Conservation (phyloP, 2,888 invertebrate genomes). For the Eremobia ochroleuca region DNA sequence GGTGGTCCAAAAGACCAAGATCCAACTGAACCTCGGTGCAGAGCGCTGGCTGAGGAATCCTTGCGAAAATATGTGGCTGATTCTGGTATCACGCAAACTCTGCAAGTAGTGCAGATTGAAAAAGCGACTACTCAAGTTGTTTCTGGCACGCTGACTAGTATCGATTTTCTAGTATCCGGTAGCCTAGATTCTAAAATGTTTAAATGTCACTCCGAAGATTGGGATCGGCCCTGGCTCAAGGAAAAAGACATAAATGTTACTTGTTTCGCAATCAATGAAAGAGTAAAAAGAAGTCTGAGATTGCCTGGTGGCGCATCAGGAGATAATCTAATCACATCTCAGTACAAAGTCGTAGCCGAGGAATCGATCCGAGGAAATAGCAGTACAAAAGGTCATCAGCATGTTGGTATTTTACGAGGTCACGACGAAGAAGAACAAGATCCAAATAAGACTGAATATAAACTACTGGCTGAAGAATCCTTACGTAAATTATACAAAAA, state of each 20-base stretch:
- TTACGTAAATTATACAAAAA: slow-evolving; percentile 50
- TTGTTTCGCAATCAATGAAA: slow-evolving; percentile 69
- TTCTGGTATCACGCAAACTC: slow-evolving; percentile 29
- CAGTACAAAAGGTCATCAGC: background rate
- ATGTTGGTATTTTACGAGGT: slow-evolving; percentile 28
- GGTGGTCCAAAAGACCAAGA: background rate
- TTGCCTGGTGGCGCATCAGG: slow-evolving; percentile 38
- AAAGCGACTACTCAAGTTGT: slow-evolving; percentile 70
- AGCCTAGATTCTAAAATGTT: background rate
- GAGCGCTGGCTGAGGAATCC: slow-evolving; percentile 64
- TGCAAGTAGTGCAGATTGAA: slow-evolving; percentile 49
- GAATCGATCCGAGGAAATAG: slow-evolving; percentile 48
- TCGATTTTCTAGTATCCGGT: slow-evolving; percentile 50
- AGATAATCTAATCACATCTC: slow-evolving; percentile 52
- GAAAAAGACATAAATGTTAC: slow-evolving; percentile 63
- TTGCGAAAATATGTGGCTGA: slow-evolving; percentile 57
- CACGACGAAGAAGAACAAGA: slow-evolving; percentile 29
- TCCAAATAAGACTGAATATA: slow-evolving; percentile 49
- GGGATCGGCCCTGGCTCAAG: slow-evolving; percentile 64
- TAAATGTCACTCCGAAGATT: slow-evolving; percentile 60
- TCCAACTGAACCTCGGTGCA: slow-evolving; percentile 49
- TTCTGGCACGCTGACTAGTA: slow-evolving; percentile 63
- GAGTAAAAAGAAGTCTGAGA: slow-evolving; percentile 43
- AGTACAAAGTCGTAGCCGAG: slow-evolving; percentile 61
- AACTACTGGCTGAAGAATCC: slow-evolving; percentile 51